Conservation (phyloP, 2,797 vertebrate genomes). For the Antrozous pallidus region DNA sequence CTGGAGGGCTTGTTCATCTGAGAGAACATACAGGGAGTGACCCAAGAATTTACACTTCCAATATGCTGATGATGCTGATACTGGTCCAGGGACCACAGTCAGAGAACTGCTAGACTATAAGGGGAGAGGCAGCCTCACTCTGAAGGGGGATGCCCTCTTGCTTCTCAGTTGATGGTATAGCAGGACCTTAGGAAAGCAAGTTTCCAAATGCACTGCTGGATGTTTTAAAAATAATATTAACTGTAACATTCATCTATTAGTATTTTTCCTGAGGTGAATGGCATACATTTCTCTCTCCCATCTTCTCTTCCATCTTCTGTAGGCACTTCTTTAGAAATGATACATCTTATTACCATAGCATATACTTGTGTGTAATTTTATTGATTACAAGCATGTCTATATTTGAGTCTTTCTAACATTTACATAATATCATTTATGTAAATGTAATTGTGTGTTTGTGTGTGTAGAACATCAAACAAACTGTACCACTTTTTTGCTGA, state of each 20-base stretch:
- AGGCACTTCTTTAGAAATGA: slow-evolving; percentile 70
- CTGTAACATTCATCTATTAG: not conserved
- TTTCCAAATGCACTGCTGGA: not conserved
- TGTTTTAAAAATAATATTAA: not conserved
- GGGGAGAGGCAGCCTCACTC: not conserved
- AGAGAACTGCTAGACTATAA: not conserved
- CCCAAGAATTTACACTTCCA: not conserved
- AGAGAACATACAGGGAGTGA: not conserved
- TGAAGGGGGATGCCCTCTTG: not conserved
- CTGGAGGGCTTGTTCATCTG: not conserved
- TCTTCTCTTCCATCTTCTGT: slow-evolving; percentile 71
- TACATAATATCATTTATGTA: not conserved
- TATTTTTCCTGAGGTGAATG: slow-evolving; percentile 63
- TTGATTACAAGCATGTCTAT: slow-evolving; percentile 60
- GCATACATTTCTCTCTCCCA: slow-evolving; percentile 50
- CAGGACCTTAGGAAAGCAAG: not conserved
- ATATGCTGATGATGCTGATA: not conserved
- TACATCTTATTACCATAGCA: slow-evolving; percentile 72
- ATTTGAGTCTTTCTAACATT: slow-evolving; percentile 19
- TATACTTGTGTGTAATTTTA: slow-evolving; percentile 73
- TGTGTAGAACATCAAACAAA: not conserved
- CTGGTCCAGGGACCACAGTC: not conserved
- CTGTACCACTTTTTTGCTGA: not conserved
- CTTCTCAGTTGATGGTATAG: not conserved
- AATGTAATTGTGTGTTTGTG: not conserved